Percentiles rank a stretch among this genome's conserved stretches.
phyloP scores from a whole-genome alignment of 2,113 vertebrate species.

The Pelusios castaneus region DNA sequence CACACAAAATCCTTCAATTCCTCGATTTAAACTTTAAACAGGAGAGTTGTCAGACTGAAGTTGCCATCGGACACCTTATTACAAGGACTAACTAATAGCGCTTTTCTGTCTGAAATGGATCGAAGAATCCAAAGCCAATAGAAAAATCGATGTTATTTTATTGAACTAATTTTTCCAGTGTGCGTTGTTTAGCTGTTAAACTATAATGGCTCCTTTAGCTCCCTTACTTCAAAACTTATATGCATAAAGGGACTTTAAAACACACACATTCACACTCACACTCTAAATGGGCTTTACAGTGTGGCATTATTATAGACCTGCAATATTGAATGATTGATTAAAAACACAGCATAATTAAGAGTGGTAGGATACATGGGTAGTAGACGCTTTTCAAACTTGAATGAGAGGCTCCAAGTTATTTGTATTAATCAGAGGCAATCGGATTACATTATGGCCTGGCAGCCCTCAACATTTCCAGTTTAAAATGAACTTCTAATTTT shows the following conservation, averaged over 20 bases:
- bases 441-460: background rate
- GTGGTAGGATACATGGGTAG: background rate
- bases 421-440: background rate
- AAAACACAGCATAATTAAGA: background rate
- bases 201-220: background rate
- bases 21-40: background rate
- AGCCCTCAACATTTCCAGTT: background rate
- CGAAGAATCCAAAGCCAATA: background rate
- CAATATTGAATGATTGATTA: background rate
- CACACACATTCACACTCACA: background rate
- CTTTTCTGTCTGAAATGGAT: background rate
- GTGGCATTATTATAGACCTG: background rate
- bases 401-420: background rate
- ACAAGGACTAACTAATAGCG: background rate
- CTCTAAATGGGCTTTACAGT: background rate
- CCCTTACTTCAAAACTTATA: background rate
- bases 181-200: background rate
- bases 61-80: background rate
- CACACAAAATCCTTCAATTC: too few species aligned
- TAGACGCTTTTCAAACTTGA: background rate
- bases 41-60: background rate
- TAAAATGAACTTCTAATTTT: background rate
- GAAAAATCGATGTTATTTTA: background rate
- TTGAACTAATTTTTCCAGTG: background rate
- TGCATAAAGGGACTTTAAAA: background rate